Evolutionary conservation across 1,140 invertebrate genomes (phyloP).

Genomic region (Drosophila punjabiensis): DNA sequence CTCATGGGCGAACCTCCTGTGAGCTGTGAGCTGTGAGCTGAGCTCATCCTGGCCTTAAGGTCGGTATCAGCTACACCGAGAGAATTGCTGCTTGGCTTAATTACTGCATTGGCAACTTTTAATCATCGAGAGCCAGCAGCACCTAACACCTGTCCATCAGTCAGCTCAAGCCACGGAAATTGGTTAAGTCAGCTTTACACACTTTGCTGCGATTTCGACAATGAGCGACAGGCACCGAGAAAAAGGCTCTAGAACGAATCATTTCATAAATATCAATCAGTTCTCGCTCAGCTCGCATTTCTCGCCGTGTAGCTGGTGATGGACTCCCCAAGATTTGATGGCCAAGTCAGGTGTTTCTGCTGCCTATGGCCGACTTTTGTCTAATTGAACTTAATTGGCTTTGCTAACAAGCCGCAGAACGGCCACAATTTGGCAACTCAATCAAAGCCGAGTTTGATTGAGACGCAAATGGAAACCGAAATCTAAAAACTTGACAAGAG

Average conservation of each 20-base stretch:
- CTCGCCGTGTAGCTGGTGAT: background rate
- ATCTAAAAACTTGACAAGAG: constrained; percentile 9
- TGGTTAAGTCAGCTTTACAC: constrained; percentile 19
- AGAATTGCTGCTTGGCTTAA: background rate
- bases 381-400: constrained; percentile 75
- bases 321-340: background rate
- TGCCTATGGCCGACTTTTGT: constrained; percentile 31
- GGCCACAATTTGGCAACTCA: constrained; percentile 55
- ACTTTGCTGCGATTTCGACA: background rate
- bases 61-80: background rate
- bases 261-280: too few relatives aligned
- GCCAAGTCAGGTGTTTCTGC: background rate
- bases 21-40: background rate
- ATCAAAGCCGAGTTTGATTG: constrained; percentile 41
- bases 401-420: constrained; percentile 59
- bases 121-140: background rate
- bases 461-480: constrained; percentile 20
- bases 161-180: background rate
- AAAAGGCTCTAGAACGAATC: background rate
- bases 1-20: constrained; percentile 16
- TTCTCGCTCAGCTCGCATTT: background rate
- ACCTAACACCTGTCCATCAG: constrained; percentile 10
- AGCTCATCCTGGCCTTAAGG: background rate
- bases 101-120: background rate
- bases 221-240: background rate